Conservation (phyloP, 2,797 vertebrate genomes). For the Schizopygopsis pylzovi region DNA sequence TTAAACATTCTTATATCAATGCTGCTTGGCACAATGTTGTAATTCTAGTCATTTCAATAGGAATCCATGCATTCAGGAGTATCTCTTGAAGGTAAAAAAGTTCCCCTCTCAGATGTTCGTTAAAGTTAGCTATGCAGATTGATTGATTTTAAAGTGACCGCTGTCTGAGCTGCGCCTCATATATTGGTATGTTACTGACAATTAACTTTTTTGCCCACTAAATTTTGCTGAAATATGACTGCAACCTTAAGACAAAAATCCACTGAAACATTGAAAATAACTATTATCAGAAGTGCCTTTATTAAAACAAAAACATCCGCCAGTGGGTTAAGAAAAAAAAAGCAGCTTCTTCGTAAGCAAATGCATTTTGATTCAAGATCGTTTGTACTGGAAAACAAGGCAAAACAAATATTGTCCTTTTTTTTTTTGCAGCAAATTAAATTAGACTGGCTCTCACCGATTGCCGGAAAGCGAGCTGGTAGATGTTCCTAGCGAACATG, state of each 20-base stretch:
- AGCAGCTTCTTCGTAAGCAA: background rate
- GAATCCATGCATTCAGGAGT: background rate
- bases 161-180: background rate
- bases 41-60: background rate
- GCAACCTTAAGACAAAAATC: background rate
- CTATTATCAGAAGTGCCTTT: background rate
- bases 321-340: background rate
- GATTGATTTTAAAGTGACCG: background rate
- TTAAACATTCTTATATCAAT: background rate
- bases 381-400: background rate
- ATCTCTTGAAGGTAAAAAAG: background rate
- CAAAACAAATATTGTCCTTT: background rate
- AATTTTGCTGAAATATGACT: too few relatives aligned
- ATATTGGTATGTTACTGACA: background rate
- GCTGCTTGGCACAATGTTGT: background rate
- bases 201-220: background rate
- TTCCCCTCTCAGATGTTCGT: background rate
- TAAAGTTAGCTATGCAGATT: background rate
- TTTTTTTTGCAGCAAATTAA: background rate
- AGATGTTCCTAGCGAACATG: slow-evolving; percentile 98
- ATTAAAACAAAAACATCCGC: background rate
- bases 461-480: slow-evolving; percentile 94
- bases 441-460: slow-evolving; percentile 80
- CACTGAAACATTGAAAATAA: background rate
- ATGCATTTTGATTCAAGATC: background rate